Base-by-base conservation (phyloP, 1,140 invertebrate genomes). In the Lycorma delicatula region DNA sequence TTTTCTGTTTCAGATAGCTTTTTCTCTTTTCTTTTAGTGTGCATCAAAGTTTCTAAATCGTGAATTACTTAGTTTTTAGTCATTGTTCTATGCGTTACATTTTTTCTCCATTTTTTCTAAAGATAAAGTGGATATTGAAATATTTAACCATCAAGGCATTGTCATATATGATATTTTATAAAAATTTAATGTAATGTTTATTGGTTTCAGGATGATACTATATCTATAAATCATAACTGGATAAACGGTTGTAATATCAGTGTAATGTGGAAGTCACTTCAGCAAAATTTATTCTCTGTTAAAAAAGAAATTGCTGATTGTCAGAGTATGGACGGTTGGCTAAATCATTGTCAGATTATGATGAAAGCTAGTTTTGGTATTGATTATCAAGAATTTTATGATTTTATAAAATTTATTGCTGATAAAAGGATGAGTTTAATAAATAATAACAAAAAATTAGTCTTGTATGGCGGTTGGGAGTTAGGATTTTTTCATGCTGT, bases 211-310 rank as follows among this genome's bases (percentile, higher is more conserved):
- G 82, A 88, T 63, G 89, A 97, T 68, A 94, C 93, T 23, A 93
- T 98, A 65, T 98, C 95, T 0, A 84, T 98, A 18, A 98, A 98
- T 75, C 95, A 98, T 71, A 98, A 98, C 70, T 97, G 93, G 90
- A 80, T 97, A 38, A 98, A 98, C 79, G 89, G 82, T 1, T 91
- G 87, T 68, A 98, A 97, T 71, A 78, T 97, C 49, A 64, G 77
- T 34, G 68, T 75, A 28, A 81, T 94, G 58, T 93, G 89, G 84
- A 61, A 72, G 0, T 79, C 82, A 29, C 68, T 97, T 13, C 73
- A 80, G 57, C 70, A 72, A 18, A 81, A 83, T 65, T 73, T 93
- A 46, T 36, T 68, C 26, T 79, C 79, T 54, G 91, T 95, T 3
- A 77, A 87, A 70, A 75, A 79, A 61, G 92, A 96, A 77, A 87